Percentiles rank a stretch among this genome's conserved stretches.
Conservation (phyloP, 64 coral and sea anemone species). For the Stylophora pistillata region DNA sequence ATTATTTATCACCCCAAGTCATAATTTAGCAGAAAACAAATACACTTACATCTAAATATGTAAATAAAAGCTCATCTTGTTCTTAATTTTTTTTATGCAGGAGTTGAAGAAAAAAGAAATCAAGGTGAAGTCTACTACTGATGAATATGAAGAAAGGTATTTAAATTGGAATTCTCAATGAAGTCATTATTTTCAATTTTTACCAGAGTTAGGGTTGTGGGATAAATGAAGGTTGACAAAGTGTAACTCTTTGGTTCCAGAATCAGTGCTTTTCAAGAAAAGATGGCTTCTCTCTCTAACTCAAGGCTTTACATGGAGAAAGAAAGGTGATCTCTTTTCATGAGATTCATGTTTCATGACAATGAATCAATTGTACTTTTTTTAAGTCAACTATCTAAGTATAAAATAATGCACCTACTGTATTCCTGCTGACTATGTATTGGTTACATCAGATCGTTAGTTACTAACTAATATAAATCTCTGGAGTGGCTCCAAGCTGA, state of each 20-base stretch:
- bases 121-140: constrained; percentile 70
- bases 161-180: background rate
- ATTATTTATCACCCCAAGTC: background rate
- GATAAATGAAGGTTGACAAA: background rate
- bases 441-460: too few relatives aligned
- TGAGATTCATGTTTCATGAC: background rate
- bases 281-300: constrained; percentile 74
- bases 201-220: background rate
- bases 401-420: background rate
- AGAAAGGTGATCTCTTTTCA: constrained; percentile 58
- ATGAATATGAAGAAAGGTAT: constrained; percentile 91
- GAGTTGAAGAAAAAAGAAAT: constrained; percentile 81
- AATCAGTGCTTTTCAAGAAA: constrained; percentile 63
- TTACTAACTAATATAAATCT: too few relatives aligned
- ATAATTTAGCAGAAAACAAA: background rate
- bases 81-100: constrained; percentile 18
- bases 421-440: too few relatives aligned
- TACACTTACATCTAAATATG: too few relatives aligned
- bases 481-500: too few relatives aligned
- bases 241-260: background rate
- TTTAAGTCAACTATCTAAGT: background rate
- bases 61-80: too few relatives aligned
- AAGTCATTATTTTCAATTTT: background rate
- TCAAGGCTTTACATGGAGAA: constrained; percentile 76
- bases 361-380: background rate